Evolutionary conservation across 2,888 invertebrate genomes (phyloP).

Genomic region (Sinhomidia bicolor): DNA sequence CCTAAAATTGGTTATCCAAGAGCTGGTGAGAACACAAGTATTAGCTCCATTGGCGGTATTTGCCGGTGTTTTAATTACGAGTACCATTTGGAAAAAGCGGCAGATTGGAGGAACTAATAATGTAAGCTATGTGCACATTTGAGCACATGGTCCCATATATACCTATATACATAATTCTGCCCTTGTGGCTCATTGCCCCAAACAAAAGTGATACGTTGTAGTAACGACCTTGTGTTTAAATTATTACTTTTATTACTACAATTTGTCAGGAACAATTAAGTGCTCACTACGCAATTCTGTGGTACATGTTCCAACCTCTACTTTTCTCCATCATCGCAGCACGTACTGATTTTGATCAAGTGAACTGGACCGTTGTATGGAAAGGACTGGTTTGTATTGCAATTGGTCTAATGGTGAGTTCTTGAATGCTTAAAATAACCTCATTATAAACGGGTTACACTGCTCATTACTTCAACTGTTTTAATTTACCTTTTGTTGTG

Average conservation of each 20-base stretch:
- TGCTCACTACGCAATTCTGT: constrained; percentile 66
- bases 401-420: constrained; percentile 65
- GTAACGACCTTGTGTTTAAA: no score
- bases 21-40: constrained; percentile 58
- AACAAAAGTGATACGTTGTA: no score
- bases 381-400: constrained; percentile 71
- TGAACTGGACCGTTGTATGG: constrained; percentile 73
- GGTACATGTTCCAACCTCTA: constrained; percentile 78
- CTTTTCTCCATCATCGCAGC: constrained; percentile 78
- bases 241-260: neutral
- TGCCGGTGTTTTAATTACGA: constrained; percentile 70
- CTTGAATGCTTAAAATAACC: neutral
- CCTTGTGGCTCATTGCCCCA: neutral
- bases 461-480: neutral
- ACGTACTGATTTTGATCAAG: constrained; percentile 70
- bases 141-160: no score
- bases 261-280: constrained; percentile 64
- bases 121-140: constrained; percentile 69
- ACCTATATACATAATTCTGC: no score
- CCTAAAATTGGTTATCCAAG: constrained; percentile 76
- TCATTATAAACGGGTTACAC: no score
- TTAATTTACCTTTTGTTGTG: constrained; percentile 19
- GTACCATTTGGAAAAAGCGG: constrained; percentile 69
- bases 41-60: constrained; percentile 75
- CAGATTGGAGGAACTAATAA: constrained; percentile 73